Percentiles rank a stretch among this genome's conserved stretches.
Conservation (phyloP, 2,888 invertebrate genomes). For the Scelioninae gen. 1 region DNA sequence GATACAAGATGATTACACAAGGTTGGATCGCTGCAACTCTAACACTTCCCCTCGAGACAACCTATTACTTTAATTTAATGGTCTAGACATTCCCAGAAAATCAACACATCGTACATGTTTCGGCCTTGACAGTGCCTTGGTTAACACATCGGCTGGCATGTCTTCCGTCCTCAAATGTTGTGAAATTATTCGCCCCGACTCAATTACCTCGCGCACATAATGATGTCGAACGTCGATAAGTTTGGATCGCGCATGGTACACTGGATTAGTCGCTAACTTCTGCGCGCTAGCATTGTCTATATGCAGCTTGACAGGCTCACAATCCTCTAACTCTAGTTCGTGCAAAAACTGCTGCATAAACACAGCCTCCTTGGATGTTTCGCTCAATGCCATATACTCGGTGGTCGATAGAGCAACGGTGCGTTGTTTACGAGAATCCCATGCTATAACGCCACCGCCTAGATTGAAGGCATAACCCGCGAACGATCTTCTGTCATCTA, state of each 20-base stretch:
- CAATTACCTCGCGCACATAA: neutral
- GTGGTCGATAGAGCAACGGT: no score
- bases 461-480: slow-evolving; percentile 13
- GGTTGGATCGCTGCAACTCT: no score
- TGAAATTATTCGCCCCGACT: neutral
- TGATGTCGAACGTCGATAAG: neutral
- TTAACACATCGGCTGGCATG: neutral
- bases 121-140: neutral
- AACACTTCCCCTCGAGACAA: neutral
- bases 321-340: no score
- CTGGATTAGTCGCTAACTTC: neutral
- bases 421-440: no score
- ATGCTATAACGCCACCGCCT: no score
- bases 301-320: neutral
- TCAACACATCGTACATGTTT: neutral
- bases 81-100: no score
- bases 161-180: no score
- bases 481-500: slow-evolving; percentile 24
- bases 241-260: neutral
- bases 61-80: no score
- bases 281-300: neutral
- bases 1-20: no score
- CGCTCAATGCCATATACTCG: no score
- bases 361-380: no score
- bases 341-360: no score